Evolutionary conservation across 64 coral and sea anemone species (phyloP).

Genomic region (Montipora efflorescens): DNA sequence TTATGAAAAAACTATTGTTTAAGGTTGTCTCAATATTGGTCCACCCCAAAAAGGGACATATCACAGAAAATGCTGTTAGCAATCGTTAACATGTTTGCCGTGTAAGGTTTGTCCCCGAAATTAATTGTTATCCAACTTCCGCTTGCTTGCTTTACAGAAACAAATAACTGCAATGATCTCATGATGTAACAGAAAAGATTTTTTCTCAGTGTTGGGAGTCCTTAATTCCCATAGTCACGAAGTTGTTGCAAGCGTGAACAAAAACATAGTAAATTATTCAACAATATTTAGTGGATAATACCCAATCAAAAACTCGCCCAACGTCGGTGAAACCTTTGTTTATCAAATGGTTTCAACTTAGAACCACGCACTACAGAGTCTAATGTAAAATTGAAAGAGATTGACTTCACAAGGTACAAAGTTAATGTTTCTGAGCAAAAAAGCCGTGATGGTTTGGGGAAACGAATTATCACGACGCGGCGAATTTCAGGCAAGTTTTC

Average conservation of each 20-base stretch:
- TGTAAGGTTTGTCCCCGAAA: too few relatives aligned
- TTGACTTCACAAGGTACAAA: neutral
- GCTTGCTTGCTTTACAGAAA: too few relatives aligned
- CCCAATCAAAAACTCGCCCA: constrained; percentile 25
- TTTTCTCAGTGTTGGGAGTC: too few relatives aligned
- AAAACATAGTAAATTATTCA: constrained; percentile 1
- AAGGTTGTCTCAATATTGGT: too few relatives aligned
- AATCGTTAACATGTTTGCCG: too few relatives aligned
- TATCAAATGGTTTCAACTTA: neutral
- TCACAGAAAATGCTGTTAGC: too few relatives aligned
- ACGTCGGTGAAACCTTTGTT: neutral
- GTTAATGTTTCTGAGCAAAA: neutral
- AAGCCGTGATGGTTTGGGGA: neutral
- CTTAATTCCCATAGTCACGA: neutral
- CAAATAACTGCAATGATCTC: too few relatives aligned
- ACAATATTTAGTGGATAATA: constrained; percentile 5
- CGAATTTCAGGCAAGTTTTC: constrained; percentile 1
- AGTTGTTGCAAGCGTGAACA: neutral
- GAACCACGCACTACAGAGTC: neutral
- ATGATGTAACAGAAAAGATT: too few relatives aligned
- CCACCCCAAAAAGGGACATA: too few relatives aligned
- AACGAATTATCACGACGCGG: neutral
- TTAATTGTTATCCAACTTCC: too few relatives aligned
- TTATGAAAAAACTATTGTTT: too few relatives aligned
- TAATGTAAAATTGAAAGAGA: neutral